phyloP scores from a whole-genome alignment of 2,888 invertebrate genomes.

The Limnephilus lunatus region DNA sequence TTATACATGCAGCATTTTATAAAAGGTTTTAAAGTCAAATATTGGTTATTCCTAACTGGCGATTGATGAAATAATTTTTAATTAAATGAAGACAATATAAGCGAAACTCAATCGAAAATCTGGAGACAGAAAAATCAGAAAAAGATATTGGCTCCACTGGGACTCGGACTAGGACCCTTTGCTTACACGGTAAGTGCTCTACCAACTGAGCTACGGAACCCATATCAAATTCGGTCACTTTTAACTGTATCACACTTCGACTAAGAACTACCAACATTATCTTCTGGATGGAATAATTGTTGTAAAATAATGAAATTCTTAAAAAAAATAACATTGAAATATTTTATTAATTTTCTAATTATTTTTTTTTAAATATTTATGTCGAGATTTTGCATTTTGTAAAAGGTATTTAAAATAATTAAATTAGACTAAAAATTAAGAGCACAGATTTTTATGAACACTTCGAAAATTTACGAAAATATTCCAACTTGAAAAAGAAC shows the following conservation, averaged over 20 bases:
- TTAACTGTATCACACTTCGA: too few relatives aligned
- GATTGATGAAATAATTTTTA: background rate
- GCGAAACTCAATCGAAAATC: too few relatives aligned
- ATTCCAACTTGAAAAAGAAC: background rate
- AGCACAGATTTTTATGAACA: background rate
- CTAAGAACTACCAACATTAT: too few relatives aligned
- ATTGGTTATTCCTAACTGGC: background rate
- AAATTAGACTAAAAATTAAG: background rate
- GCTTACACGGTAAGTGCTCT: too few relatives aligned
- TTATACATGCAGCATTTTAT: background rate
- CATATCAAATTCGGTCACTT: too few relatives aligned
- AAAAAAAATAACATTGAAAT: background rate
- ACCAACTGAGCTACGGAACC: too few relatives aligned
- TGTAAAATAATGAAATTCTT: background rate
- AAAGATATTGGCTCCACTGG: too few relatives aligned
- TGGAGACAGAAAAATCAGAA: too few relatives aligned
- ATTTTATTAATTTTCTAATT: background rate
- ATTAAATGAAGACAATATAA: too few relatives aligned
- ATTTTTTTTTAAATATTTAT: background rate
- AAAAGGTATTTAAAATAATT: background rate
- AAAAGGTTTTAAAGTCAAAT: background rate
- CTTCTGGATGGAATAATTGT: too few relatives aligned
- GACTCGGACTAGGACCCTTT: too few relatives aligned
- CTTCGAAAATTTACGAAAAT: background rate
- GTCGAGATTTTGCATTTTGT: background rate